phyloP scores from a whole-genome alignment of 2,888 invertebrate species.

The Galeopsomyia nigrocyanea region DNA sequence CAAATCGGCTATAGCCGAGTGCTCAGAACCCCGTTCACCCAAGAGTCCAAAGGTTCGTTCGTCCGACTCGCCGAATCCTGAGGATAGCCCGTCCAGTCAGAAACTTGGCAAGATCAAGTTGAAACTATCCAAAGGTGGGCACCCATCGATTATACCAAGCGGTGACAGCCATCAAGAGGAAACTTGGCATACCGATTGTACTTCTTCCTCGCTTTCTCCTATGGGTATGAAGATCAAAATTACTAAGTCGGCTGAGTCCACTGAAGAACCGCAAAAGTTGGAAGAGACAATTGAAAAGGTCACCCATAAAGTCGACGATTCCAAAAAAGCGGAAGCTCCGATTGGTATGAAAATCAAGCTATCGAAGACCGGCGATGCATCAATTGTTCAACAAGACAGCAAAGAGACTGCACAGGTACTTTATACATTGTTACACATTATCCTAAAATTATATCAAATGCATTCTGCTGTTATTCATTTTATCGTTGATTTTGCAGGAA shows the following conservation, averaged over 20 bases:
- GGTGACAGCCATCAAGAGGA: slow-evolving; percentile 38
- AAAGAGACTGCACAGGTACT: slow-evolving; percentile 48
- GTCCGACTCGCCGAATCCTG: slow-evolving; percentile 65
- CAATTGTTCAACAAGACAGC: slow-evolving; percentile 53
- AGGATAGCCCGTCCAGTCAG: slow-evolving; percentile 65
- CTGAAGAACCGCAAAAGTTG: slow-evolving; percentile 46
- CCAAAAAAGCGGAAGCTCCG: slow-evolving; percentile 47
- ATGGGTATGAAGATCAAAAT: slow-evolving; percentile 64
- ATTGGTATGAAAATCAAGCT: slow-evolving; percentile 65
- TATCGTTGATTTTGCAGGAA: slow-evolving; percentile 25
- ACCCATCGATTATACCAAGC: slow-evolving; percentile 64
- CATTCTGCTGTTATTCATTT: not conserved
- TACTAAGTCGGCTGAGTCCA: slow-evolving; percentile 56
- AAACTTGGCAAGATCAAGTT: slow-evolving; percentile 72
- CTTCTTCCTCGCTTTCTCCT: slow-evolving; percentile 55
- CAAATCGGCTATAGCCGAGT: slow-evolving; percentile 65
- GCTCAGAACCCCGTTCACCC: slow-evolving; percentile 64
- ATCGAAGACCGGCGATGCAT: slow-evolving; percentile 57
- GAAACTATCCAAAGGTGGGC: slow-evolving; percentile 70
- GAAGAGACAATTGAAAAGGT: slow-evolving; percentile 37
- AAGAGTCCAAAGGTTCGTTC: slow-evolving; percentile 66
- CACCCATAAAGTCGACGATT: slow-evolving; percentile 52
- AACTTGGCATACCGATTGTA: slow-evolving; percentile 60
- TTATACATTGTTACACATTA: not conserved
- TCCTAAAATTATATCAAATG: too few relatives aligned